A percentile compares a stretch with the other conserved stretches of the same genome.
Evolutionary conservation across 2,888 invertebrate species (phyloP).

Genomic region (Syrista parreyssii): DNA sequence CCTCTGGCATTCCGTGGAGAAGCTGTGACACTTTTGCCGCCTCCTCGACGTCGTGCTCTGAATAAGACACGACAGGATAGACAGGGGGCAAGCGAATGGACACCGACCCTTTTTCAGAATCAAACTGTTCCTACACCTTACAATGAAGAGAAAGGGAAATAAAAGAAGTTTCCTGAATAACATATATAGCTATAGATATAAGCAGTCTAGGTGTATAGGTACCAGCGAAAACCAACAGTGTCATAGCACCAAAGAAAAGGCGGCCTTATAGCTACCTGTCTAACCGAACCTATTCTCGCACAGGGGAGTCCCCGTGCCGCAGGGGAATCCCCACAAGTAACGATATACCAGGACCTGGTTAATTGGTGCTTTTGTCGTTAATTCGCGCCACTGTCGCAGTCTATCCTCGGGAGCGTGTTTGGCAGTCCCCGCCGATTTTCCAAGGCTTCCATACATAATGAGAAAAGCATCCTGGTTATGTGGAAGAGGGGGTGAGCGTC

Average conservation of each 20-base stretch:
- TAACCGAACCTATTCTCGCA: neutral
- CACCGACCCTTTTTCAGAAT: conserved; percentile 1
- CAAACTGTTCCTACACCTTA: neutral
- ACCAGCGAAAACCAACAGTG: neutral
- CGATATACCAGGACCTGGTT: conserved; percentile 23
- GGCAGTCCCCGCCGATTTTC: conserved; percentile 53
- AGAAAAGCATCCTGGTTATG: conserved; percentile 33
- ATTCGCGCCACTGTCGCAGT: conserved; percentile 39
- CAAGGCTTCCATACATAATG: conserved; percentile 54
- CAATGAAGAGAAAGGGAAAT: conserved; percentile 29
- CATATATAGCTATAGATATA: neutral
- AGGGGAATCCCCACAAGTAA: neutral
- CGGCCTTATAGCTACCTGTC: neutral
- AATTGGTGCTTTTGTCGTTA: conserved; percentile 47
- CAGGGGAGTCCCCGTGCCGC: neutral
- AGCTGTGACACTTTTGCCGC: conserved; percentile 6
- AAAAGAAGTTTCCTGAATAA: neutral
- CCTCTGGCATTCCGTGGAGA: conserved; percentile 15
- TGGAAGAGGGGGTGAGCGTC: conserved; percentile 34
- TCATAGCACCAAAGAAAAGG: neutral
- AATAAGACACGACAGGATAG: conserved; percentile 16
- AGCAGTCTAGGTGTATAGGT: neutral
- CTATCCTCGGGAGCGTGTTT: conserved; percentile 33
- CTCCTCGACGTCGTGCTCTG: neutral
- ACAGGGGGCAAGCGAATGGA: conserved; percentile 13